Base-by-base conservation (phyloP, 1,140 invertebrate species). In the Drosophila nannoptera region DNA sequence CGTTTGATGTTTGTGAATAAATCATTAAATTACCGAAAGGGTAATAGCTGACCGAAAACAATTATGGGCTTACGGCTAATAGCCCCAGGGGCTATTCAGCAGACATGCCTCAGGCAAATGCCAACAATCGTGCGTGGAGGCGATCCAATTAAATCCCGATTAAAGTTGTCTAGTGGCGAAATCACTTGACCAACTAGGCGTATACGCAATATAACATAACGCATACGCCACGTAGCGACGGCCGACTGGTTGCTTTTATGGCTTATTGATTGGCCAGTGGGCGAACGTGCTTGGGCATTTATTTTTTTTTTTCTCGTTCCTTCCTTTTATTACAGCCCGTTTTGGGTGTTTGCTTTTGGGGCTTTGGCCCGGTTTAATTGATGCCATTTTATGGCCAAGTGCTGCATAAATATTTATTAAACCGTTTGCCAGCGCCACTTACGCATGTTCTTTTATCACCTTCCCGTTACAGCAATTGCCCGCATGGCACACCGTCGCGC, bases 401-500 rank as follows among this genome's bases (percentile, higher is more conserved):
- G 43, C 46, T 35, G 63, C 72, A 55, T 75, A 77, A 74, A 77
- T 82, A 74, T 81, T 69, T 71, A 74, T 84, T 73, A 70, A 71
- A 67, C 43, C 64, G 50, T 35, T 68, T 60, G 43, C 69, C 48
- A 36, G n/a, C 3, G 22, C 38, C 40, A 7, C 54, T 64, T 61
- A 46, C 7, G 31, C 45, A n/a, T 48, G 14, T 53, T 11, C 46
- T 49, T 42, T 32, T 9, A 16, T 12, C 48, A 29, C 50, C 12
- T 60, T 35, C 52, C 29, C 33, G 49, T 22, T 8, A 45, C 64
- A 89, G 69, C 90, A 93, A 92, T 72, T 92, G 91, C 87, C 90
- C 90, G 11, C 93, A 94, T 76, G 93, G 94, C 60, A 95, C 94
- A 6, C 94, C 94, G 48, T 94, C 94, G 46, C 90, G 93, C 77